These are phyloP conservation scores for Oreotrochilus melanogaster DNA, from an alignment of 2,113 vertebrate species.

Conservation along the genomic window DNA sequence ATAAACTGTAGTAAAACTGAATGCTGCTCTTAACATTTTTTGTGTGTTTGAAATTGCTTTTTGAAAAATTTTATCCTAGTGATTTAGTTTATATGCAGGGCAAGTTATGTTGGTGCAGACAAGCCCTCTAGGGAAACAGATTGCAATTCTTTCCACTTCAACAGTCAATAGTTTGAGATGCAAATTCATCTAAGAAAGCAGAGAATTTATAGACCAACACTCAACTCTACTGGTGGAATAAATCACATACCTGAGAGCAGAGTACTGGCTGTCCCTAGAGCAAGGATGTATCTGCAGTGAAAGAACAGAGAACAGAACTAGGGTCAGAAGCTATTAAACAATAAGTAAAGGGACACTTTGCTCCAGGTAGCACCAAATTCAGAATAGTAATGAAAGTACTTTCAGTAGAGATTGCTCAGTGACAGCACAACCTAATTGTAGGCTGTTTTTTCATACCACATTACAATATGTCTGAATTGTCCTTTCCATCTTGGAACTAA, in stretches of 20 bases:
- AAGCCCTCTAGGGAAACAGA: not conserved
- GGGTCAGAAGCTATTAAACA: not conserved
- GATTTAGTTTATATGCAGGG: constrained; percentile 12
- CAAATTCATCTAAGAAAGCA: not conserved
- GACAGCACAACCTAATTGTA: not conserved
- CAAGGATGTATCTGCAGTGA: not conserved
- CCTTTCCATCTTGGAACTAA: not conserved
- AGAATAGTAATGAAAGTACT: not conserved
- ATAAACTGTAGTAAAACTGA: not conserved
- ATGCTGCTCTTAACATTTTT: not conserved
- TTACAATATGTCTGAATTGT: not conserved
- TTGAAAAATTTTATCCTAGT: not conserved
- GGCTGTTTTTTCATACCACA: not conserved
- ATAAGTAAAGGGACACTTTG: not conserved
- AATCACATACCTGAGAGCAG: not conserved
- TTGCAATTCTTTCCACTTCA: not conserved
- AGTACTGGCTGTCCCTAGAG: not conserved
- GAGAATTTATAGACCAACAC: not conserved
- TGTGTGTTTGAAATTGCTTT: not conserved
- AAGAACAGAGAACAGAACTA: accelerated
- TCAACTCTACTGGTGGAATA: accelerated
- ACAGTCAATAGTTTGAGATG: not conserved
- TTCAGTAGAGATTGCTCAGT: not conserved
- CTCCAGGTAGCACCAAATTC: not conserved
- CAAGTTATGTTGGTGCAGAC: not conserved